Evolutionary conservation across 2,888 invertebrate genomes (phyloP), one percentile per base, ranked within the genome.

Genomic region (Lasioglossum villosulum): DNA sequence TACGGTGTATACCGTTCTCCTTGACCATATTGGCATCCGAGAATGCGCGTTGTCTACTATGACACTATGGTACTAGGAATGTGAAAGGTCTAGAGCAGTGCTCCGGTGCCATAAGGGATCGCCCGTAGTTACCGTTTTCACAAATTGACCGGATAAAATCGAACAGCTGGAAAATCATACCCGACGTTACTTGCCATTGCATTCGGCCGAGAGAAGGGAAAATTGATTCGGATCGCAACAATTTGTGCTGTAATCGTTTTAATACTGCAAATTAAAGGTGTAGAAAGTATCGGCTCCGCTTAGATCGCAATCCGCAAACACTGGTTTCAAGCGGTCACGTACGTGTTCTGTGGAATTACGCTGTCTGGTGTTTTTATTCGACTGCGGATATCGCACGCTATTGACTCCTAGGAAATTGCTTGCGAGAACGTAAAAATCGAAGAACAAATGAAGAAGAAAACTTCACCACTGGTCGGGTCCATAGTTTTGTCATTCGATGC

Each of bases 11-110:
- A 80, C 74, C 71, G 56, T 86, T 89, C 76, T 48, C 80, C 77
- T 56, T 70, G 74, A 63, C 71, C 83, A 52, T 79, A 82, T 82
- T 48, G 80, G 84, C 82, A 83, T 76, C 68, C 70, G 56, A 27
- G 80, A 86, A 83, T 79, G 82, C 82, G 59, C 80, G 66, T 59
- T 84, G 75, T 83, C 78, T 73, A 80, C 89, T 88, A 87, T 86
- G 88, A 90, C 89, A 87, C 82, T 79, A 56, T 71, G 70, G n/a
- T 19, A 37, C 66, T n/a, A 78, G 87, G 91, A 90, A 90, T 91
- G 91, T 89, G 90, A 90, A 90, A 90, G 90, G 89, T 90, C 86
- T 87, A 82, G 87, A 89, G 83, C 88, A 87, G 27, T 52, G 72
- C 72, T 77, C 71, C 74, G 82, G 63, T 80, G 74, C 80, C 66